These are phyloP conservation scores for Anguilla marmorata DNA, from an alignment of 2,797 vertebrate genomes.

Conservation along the genomic window DNA sequence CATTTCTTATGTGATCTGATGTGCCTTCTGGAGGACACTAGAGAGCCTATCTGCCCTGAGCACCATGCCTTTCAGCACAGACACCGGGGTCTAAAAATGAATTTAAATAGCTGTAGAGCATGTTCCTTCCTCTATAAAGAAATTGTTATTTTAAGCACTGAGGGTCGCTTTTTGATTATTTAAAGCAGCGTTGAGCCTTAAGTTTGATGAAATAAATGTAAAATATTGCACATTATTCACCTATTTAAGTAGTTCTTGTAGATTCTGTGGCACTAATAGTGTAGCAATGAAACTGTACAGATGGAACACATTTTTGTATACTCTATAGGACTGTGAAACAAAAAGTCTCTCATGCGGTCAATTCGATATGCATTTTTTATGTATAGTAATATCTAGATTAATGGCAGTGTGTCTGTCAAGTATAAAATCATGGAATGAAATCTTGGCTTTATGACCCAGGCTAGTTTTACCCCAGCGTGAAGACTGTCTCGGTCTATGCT, in stretches of 20 bases:
- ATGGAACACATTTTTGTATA: neutral
- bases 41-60: neutral
- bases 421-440: neutral
- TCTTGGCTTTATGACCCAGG: neutral
- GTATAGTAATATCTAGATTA: neutral
- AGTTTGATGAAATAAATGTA: neutral
- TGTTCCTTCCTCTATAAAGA: neutral
- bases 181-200: neutral
- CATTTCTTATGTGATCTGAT: conserved; percentile 19
- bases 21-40: conserved; percentile 16
- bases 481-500: neutral
- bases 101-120: neutral
- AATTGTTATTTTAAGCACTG: neutral
- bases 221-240: neutral
- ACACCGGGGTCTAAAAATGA: neutral
- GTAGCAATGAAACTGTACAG: neutral
- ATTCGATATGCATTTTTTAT: neutral
- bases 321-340: neutral
- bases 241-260: neutral
- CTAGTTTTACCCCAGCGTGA: neutral
- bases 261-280: neutral
- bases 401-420: neutral
- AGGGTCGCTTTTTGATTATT: neutral
- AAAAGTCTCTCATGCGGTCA: neutral
- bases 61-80: neutral